These are phyloP conservation scores for Shargacucullia verbasci DNA, from an alignment of 2,888 invertebrate genomes.

Conservation along the genomic window DNA sequence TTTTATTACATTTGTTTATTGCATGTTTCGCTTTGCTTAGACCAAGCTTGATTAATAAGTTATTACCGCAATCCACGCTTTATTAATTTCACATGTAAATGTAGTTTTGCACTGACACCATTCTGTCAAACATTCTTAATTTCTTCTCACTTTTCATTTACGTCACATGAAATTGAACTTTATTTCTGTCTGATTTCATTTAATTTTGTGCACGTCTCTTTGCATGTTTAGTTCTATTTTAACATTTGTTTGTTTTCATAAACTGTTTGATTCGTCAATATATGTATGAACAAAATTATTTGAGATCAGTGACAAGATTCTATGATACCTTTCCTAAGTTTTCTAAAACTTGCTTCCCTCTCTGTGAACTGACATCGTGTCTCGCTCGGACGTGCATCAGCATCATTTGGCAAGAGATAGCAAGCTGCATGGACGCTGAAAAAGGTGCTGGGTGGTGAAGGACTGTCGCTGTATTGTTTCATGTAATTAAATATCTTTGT, in stretches of 20 bases:
- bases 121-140: constrained; percentile 35
- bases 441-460: constrained; percentile 84
- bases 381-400: constrained; percentile 71
- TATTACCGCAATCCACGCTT: constrained; percentile 63
- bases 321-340: constrained; percentile 66
- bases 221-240: constrained; percentile 50
- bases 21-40: constrained; percentile 75
- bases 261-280: constrained; percentile 31
- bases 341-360: constrained; percentile 65
- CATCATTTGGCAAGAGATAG: constrained; percentile 77
- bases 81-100: constrained; percentile 49
- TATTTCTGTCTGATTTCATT: constrained; percentile 80
- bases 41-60: constrained; percentile 62
- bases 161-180: constrained; percentile 52
- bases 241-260: constrained; percentile 56
- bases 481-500: constrained; percentile 78
- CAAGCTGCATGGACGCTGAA: constrained; percentile 85
- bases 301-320: constrained; percentile 89
- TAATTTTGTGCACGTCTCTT: constrained; percentile 83
- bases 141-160: constrained; percentile 43
- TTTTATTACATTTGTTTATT: constrained; percentile 65
- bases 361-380: constrained; percentile 71
- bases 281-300: constrained; percentile 77
- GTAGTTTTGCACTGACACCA: constrained; percentile 43
- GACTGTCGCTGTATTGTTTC: constrained; percentile 67